Conservation (phyloP, 2,888 invertebrate species). For the Monoplex corrugatus region DNA sequence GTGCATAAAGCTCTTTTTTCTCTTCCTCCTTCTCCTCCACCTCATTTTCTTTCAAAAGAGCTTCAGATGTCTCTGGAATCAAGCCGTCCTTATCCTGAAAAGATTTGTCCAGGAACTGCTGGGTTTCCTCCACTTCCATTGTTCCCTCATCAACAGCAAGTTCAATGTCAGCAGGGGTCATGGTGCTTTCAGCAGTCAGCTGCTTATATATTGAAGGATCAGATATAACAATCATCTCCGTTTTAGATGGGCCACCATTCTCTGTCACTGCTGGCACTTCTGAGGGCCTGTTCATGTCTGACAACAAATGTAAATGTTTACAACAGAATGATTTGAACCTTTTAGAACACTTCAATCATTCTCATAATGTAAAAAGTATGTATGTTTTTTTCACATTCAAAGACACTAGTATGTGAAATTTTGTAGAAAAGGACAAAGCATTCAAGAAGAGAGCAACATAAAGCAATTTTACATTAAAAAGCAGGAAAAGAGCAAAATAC, state of each 20-base stretch:
- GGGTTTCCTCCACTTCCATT: neutral
- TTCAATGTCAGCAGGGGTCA: neutral
- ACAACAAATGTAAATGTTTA: neutral
- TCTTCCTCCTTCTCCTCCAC: constrained; percentile 24
- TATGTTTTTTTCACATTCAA: no score
- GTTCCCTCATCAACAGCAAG: neutral
- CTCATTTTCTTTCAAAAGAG: neutral
- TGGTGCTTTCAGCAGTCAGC: constrained; percentile 15
- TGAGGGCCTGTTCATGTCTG: neutral
- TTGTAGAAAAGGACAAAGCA: no score
- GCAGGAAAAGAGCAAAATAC: no score
- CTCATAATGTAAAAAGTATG: no score
- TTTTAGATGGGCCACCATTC: constrained; percentile 46
- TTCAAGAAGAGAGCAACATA: no score
- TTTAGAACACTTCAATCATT: no score
- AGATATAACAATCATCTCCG: constrained; percentile 46
- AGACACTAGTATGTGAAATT: no score
- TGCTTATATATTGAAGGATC: constrained; percentile 13
- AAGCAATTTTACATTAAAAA: no score
- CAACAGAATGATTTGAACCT: no score
- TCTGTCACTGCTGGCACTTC: neutral
- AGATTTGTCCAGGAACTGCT: neutral
- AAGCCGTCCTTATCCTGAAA: neutral
- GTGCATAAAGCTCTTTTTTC: neutral
- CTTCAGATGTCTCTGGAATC: neutral